These are phyloP conservation scores for Phaetusa simplex DNA, from an alignment of 2,113 vertebrate species.

Conservation along the genomic window DNA sequence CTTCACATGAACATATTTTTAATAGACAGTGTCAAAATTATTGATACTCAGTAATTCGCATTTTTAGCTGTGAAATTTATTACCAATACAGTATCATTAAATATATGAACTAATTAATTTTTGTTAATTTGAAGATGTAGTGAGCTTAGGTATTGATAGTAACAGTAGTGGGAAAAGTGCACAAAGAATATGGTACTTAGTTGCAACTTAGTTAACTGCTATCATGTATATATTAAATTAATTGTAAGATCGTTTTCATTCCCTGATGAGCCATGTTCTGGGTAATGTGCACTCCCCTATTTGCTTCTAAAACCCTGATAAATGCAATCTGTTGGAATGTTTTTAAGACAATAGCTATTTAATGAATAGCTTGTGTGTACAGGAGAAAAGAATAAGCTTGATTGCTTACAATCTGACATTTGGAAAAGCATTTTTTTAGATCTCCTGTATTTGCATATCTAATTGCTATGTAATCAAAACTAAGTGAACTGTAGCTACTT, in stretches of 20 bases:
- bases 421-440: slow-evolving; percentile 71
- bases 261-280: not conserved
- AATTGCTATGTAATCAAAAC: slow-evolving; percentile 84
- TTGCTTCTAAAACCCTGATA: slow-evolving; percentile 26
- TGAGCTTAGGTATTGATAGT: not conserved
- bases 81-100: not conserved
- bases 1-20: not conserved
- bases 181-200: not conserved
- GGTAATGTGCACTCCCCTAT: not conserved
- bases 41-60: not conserved
- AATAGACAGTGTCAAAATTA: not conserved
- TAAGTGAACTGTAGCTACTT: slow-evolving; percentile 79
- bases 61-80: not conserved
- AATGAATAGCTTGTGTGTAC: slow-evolving; percentile 72
- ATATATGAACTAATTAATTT: not conserved
- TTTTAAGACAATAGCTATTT: slow-evolving; percentile 75
- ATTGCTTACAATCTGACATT: slow-evolving; percentile 76
- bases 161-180: not conserved
- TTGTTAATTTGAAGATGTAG: not conserved
- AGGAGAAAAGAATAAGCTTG: slow-evolving; percentile 75
- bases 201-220: not conserved
- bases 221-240: slow-evolving; percentile 24
- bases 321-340: slow-evolving; percentile 37
- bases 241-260: slow-evolving; percentile 18
- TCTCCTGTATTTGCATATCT: slow-evolving; percentile 76